Conservation (phyloP, 2,888 invertebrate species). For the Brachypalpus laphriformis region DNA sequence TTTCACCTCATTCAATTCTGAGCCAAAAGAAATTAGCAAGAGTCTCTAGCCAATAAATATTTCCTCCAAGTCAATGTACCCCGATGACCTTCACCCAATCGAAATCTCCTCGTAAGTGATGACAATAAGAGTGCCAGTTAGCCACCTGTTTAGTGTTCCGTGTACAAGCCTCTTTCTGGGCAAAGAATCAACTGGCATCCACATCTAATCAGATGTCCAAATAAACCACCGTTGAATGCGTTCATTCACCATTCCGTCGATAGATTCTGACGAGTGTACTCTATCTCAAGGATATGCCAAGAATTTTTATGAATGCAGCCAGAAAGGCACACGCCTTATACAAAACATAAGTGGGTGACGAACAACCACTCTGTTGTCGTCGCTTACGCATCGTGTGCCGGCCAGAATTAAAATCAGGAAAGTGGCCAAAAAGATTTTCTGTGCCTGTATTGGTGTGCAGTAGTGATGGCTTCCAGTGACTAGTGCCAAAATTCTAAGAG, state of each 20-base stretch:
- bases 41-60: constrained; percentile 62
- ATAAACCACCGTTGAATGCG: constrained; percentile 61
- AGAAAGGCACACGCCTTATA: constrained; percentile 66
- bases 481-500: constrained; percentile 68
- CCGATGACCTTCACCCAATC: constrained; percentile 47
- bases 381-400: constrained; percentile 61
- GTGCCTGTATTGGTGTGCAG: constrained; percentile 26
- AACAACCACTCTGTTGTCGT: constrained; percentile 18
- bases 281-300: constrained; percentile 67
- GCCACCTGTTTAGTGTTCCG: constrained; percentile 59
- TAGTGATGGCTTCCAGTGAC: constrained; percentile 65
- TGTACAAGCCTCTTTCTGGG: constrained; percentile 64
- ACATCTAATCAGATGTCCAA: constrained; percentile 54
- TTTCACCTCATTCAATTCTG: constrained; percentile 35
- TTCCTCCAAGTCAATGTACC: constrained; percentile 47
- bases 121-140: constrained; percentile 46
- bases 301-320: constrained; percentile 67
- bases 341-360: constrained; percentile 42
- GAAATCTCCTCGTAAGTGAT: constrained; percentile 25
- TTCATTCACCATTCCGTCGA: constrained; percentile 62
- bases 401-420: constrained; percentile 67
- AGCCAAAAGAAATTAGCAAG: constrained; percentile 55
- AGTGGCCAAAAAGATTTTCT: constrained; percentile 59
- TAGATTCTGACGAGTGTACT: constrained; percentile 54
- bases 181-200: constrained; percentile 69